Base-by-base conservation (phyloP, 2,113 vertebrate genomes). In the Rostratula benghalensis region DNA sequence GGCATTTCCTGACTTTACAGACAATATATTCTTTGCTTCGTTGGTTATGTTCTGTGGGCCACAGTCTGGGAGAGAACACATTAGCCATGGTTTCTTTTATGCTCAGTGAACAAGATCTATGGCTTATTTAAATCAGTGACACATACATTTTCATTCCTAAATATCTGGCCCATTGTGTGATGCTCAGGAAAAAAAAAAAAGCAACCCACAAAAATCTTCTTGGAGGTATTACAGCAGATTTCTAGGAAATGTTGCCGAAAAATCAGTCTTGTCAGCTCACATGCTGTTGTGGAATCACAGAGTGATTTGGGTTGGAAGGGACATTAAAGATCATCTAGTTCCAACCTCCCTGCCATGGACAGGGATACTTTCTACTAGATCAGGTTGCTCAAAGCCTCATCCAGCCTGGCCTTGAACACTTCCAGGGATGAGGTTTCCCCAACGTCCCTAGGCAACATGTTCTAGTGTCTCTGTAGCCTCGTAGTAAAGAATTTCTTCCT, bases 321-420 rank as follows among this genome's bases (percentile, higher is more conserved):
- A 54, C 25, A 9, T 59, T 54, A 37, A 77, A 87, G 39, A 31
- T 35, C 17, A 46, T 6, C 13, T 5, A 25, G 17, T 59, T 67
- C 6, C 30, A 61, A 5, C 2, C 1, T 2, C 5, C 3, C 6
- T 35, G 7, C 39, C 7, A 0, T 27, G 19, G 21, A 7, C 19
- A 74, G 14, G 25, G 13, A 35, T 23, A 59, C 9, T 37, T 65
- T 18, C 11, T 8, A 9, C 23, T 43, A 13, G 46, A 53, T 1
- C 25, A 18, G 18, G 11, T 24, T 75, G 20, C 30, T 61, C n/a
- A 67, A 4, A 56, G 13, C 9, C 33, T 13, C 20, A 19, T 51
- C 15, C 57, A 43, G 0, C 15, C 37, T 28, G 20, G 16, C 33
- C 50, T 67, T 85, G 54, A 56, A 51, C 9, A 3, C 9, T 39